Conservation (phyloP, 2,888 invertebrate species). For the Aleiodes leptofemur region DNA sequence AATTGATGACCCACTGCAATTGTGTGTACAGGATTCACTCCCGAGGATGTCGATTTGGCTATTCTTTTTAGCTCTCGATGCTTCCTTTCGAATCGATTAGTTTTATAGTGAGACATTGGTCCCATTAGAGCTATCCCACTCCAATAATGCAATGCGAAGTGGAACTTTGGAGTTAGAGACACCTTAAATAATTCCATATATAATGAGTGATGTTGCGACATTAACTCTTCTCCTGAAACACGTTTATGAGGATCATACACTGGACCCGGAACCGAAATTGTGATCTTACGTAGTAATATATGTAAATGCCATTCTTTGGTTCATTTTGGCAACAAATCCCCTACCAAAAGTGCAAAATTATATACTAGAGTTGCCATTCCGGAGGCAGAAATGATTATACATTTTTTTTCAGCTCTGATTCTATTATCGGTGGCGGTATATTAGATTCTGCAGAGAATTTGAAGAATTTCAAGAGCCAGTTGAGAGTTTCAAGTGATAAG, state of each 20-base stretch:
- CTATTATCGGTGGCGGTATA: constrained; percentile 44
- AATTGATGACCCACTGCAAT: neutral
- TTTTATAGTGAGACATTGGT: neutral
- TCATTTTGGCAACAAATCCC: constrained; percentile 49
- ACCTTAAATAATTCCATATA: neutral
- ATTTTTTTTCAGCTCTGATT: constrained; percentile 42
- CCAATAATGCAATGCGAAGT: neutral
- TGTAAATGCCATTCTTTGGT: constrained; percentile 48
- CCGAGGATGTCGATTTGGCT: neutral
- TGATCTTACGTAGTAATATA: constrained; percentile 42
- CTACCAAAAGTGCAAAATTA: constrained; percentile 51
- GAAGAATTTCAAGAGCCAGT: constrained; percentile 48
- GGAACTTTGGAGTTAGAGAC: neutral
- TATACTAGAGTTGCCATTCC: constrained; percentile 51
- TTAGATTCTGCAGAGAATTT: constrained; percentile 49
- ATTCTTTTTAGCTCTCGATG: neutral
- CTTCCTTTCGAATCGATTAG: neutral
- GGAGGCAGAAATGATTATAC: constrained; percentile 49
- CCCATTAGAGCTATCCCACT: neutral
- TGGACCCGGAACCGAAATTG: neutral
- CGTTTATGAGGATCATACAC: neutral
- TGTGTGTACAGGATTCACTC: neutral
- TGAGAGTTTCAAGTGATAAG: constrained; percentile 49
- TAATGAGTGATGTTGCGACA: neutral
- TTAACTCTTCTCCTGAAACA: neutral